Base-by-base conservation (phyloP, 2,113 vertebrate genomes). In the Bujurquina vittata region DNA sequence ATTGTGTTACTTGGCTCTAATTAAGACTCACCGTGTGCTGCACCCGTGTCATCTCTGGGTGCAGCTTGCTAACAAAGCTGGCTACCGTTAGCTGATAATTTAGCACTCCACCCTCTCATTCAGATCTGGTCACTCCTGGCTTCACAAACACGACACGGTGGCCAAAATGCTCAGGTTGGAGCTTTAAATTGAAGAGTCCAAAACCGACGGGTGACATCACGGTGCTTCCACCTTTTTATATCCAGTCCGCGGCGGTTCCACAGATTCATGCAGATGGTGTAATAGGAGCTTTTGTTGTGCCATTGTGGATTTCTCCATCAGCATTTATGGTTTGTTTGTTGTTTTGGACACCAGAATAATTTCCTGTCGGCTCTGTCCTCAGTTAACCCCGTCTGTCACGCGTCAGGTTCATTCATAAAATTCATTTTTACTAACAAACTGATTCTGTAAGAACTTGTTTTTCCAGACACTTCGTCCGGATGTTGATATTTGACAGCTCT, bases 371-470 rank as follows among this genome's bases (percentile, higher is more conserved):
- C 12, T 4, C 37, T 0, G 62, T 65, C 62, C 62, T 65, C 22
- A 17, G n/a, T 46, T 67, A 46, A 67, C 63, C 62, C 8, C 0
- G 22, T 1, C 62, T 65, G 23, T 67, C 4, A 46, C 10, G 17
- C 12, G 14, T 65, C 40, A 23, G 0, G 35, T n/a, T 23, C 11
- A 65, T 65, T 43, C n/a, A 40, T 23, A 37, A 65, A 40, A 40
- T 7, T 0, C 15, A 43, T 65, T 40, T 43, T 0, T 65, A 23
- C 35, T 40, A 11, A 40, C 62, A 43, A 43, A 43, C 43, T 0
- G 22, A 1, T 46, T 46, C 43, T 46, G 43, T 5, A 0, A 0
- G 37, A 9, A 46, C 37, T 46, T 46, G n/a, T 65, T 43, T 26
- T 26, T 46, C 37, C 37, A 26, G 40, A 23, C 31, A 35, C 37